Evolutionary conservation across 2,113 vertebrate species (phyloP).

Genomic region (Agapornis roseicollis): DNA sequence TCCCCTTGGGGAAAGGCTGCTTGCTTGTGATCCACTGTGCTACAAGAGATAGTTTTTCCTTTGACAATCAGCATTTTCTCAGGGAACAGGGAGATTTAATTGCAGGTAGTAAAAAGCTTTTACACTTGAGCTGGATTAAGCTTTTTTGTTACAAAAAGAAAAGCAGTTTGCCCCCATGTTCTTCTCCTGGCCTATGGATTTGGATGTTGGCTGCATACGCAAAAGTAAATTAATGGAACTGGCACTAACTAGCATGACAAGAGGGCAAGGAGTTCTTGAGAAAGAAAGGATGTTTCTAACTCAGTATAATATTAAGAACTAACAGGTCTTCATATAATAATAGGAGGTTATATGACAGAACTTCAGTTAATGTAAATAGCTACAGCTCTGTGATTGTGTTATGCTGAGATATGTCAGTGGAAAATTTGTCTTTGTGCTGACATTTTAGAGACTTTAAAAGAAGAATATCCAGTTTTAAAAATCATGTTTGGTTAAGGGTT

Average conservation of each 20-base stretch:
- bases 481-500: background rate
- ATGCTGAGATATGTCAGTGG: background rate
- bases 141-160: background rate
- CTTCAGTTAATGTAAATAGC: background rate
- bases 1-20: background rate
- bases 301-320: background rate
- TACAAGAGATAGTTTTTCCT: background rate
- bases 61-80: background rate
- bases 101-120: background rate
- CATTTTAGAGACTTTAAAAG: background rate
- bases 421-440: background rate
- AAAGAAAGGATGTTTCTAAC: background rate
- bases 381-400: background rate
- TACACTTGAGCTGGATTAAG: background rate
- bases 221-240: background rate
- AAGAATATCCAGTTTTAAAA: background rate
- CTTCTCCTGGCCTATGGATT: background rate
- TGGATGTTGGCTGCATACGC: accelerated
- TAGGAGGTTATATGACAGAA: background rate
- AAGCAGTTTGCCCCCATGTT: background rate
- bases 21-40: background rate
- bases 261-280: background rate
- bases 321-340: background rate
- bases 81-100: background rate
- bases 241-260: background rate